Conservation (phyloP, 2,888 invertebrate species). For the Metallyticus violacea region DNA sequence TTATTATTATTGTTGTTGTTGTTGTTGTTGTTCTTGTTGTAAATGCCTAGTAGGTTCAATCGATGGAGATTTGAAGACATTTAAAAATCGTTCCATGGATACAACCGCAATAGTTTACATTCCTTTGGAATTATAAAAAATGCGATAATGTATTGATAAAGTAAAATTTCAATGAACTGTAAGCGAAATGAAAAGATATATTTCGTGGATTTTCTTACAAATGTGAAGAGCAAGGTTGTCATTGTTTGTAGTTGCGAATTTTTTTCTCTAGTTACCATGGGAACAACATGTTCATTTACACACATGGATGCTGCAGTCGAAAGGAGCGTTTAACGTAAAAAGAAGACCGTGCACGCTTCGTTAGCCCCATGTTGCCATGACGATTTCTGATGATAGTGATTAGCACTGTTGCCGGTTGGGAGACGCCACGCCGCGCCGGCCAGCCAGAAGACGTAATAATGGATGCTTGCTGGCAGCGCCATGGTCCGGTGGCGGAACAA, state of each 20-base stretch:
- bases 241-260: neutral
- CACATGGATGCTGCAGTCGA: neutral
- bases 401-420: neutral
- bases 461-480: neutral
- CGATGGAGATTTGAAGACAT: too few relatives aligned
- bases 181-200: too few relatives aligned
- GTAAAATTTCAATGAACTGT: neutral
- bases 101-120: too few relatives aligned
- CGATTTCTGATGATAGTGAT: neutral
- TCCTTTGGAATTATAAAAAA: too few relatives aligned
- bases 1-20: too few relatives aligned
- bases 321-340: neutral
- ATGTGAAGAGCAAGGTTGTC: neutral
- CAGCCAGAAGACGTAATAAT: neutral
- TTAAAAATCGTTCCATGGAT: too few relatives aligned
- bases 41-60: too few relatives aligned
- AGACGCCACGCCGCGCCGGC: too few relatives aligned
- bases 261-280: neutral
- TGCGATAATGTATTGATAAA: too few relatives aligned
- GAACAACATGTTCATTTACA: neutral
- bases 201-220: too few relatives aligned
- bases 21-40: too few relatives aligned
- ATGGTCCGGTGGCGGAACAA: slow-evolving; percentile 7
- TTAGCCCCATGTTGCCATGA: neutral
- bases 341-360: neutral